Percentiles rank a stretch among this genome's conserved stretches.
Evolutionary conservation across 2,797 vertebrate genomes (phyloP).

Genomic region (Platalea minor): DNA sequence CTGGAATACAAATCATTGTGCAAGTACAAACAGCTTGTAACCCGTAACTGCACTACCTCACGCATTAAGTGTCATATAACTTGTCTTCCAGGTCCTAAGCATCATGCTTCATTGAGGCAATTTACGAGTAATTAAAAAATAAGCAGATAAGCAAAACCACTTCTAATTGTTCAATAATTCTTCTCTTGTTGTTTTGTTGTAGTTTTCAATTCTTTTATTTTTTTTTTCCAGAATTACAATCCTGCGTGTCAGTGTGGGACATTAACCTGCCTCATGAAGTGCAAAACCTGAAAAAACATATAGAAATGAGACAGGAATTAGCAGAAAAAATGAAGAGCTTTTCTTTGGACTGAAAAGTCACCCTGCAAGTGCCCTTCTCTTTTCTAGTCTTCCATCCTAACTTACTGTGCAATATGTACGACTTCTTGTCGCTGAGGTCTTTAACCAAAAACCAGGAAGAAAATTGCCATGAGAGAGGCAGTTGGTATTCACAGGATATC

Average conservation of each 20-base stretch:
- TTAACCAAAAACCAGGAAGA: not conserved
- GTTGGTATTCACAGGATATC: not conserved
- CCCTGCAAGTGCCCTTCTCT: not conserved
- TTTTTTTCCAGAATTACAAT: constrained; percentile 79
- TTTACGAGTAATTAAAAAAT: not conserved
- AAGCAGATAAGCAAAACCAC: not conserved
- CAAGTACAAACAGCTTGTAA: not conserved
- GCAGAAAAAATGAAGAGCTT: constrained; percentile 84
- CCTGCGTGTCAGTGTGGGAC: constrained; percentile 88
- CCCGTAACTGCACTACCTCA: not conserved
- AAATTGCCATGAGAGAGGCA: not conserved
- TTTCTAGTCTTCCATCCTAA: not conserved
- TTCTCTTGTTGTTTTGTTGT: not conserved
- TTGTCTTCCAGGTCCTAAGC: not conserved
- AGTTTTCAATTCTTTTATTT: not conserved
- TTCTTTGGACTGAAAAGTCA: constrained; percentile 72
- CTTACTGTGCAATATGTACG: constrained; percentile 7
- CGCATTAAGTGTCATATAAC: not conserved
- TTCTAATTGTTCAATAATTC: not conserved
- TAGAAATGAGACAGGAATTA: constrained; percentile 84
- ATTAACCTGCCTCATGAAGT: constrained; percentile 86
- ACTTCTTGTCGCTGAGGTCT: not conserved
- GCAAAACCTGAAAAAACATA: constrained; percentile 88
- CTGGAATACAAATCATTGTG: not conserved
- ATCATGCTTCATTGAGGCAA: not conserved